Evolutionary conservation across 2,113 vertebrate species (phyloP).

Genomic region (pig (Sus scrofa)): DNA sequence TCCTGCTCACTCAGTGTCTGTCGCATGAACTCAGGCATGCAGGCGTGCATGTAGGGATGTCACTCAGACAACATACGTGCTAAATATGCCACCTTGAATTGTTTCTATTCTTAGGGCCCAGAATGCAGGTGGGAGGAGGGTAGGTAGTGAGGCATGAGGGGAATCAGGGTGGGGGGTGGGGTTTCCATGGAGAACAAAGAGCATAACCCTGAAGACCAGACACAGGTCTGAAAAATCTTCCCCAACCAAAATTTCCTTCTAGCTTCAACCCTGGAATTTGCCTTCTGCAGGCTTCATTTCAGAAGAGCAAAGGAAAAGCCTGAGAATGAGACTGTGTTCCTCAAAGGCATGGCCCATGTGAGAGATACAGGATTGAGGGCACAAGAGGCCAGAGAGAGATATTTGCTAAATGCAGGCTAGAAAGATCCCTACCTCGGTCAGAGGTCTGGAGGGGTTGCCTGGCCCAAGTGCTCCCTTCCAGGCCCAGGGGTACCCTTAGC

Average conservation of each 20-base stretch:
- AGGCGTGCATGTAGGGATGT: fast-evolving
- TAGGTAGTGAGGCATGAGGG: neutral
- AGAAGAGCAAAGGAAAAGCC: neutral
- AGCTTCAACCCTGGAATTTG: neutral
- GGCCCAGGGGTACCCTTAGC: neutral
- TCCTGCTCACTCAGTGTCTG: neutral
- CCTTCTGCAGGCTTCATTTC: neutral
- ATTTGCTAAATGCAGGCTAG: neutral
- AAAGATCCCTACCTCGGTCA: neutral
- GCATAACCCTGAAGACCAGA: neutral
- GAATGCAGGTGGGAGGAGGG: conserved; percentile 23
- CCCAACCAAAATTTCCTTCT: neutral
- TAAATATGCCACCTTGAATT: neutral
- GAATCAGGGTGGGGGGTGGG: too few species aligned
- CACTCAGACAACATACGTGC: neutral
- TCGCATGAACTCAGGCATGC: neutral
- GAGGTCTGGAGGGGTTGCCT: neutral
- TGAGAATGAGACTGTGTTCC: neutral
- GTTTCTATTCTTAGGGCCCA: conserved; percentile 8
- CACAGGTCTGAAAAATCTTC: neutral
- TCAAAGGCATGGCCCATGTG: neutral
- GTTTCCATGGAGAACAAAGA: neutral
- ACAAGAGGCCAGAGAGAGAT: neutral
- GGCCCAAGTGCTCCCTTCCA: neutral
- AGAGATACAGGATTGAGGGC: neutral